phyloP scores from a whole-genome alignment of 2,888 invertebrate genomes.

The Lobophora halterata region DNA sequence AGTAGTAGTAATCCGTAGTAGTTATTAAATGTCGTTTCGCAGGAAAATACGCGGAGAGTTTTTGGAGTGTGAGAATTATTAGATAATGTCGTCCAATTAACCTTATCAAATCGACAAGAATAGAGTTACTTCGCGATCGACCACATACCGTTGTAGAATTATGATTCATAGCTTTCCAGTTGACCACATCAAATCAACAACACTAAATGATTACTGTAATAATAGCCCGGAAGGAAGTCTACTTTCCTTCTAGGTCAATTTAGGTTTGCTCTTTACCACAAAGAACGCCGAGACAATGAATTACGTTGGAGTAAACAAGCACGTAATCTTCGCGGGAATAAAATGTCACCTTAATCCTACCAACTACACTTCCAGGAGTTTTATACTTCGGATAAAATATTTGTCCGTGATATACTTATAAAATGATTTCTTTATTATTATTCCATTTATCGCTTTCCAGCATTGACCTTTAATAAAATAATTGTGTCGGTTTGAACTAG shows the following conservation, averaged over 20 bases:
- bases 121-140: conserved; percentile 25
- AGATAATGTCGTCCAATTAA: conserved; percentile 22
- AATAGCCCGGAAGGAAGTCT: too few relatives aligned
- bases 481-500: conserved; percentile 22
- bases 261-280: background rate
- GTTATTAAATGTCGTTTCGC: too few relatives aligned
- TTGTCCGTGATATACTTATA: too few relatives aligned
- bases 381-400: too few relatives aligned
- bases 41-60: too few relatives aligned
- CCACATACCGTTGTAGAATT: conserved; percentile 21
- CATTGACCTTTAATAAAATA: conserved; percentile 20
- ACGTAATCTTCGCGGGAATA: conserved; percentile 5
- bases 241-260: too few relatives aligned
- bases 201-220: too few relatives aligned
- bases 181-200: conserved; percentile 15
- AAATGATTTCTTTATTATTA: background rate
- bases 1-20: too few relatives aligned
- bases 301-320: conserved; percentile 7
- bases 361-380: too few relatives aligned
- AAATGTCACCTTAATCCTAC: too few relatives aligned
- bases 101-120: conserved; percentile 28
- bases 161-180: conserved; percentile 19
- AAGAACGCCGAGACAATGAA: too few relatives aligned
- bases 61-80: conserved; percentile 20
- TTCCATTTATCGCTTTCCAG: conserved; percentile 7